Evolutionary conservation across 2,888 invertebrate genomes (phyloP).

Genomic region (Drosophila formosana): DNA sequence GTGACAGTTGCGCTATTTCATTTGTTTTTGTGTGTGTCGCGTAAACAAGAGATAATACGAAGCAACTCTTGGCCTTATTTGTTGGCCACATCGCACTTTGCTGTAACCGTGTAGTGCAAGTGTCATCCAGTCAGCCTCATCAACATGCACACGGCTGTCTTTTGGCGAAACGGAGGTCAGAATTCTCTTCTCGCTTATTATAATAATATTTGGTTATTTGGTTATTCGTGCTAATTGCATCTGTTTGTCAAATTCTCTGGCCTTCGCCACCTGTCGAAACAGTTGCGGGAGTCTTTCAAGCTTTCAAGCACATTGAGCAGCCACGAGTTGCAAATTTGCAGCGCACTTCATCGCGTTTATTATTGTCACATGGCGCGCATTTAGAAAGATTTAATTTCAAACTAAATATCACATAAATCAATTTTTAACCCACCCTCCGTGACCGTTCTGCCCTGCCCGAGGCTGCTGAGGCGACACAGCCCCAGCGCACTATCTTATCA

Average conservation of each 20-base stretch:
- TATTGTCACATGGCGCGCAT: constrained; percentile 62
- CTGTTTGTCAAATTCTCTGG: constrained; percentile 23
- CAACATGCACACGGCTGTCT: constrained; percentile 84
- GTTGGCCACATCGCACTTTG: constrained; percentile 20
- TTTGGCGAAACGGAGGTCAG: constrained; percentile 85
- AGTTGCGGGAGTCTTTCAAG: not conserved
- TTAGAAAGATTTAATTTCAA: constrained; percentile 66
- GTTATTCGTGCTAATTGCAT: constrained; percentile 45
- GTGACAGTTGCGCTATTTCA: constrained; percentile 46
- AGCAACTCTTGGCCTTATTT: not conserved
- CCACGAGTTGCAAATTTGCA: constrained; percentile 31
- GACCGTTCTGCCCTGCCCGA: not conserved
- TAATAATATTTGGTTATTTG: constrained; percentile 22
- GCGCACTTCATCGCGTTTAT: constrained; percentile 35
- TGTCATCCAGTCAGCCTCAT: constrained; percentile 47
- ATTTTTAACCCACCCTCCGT: constrained; percentile 31
- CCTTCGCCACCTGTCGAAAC: not conserved
- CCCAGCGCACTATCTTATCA: constrained; percentile 65
- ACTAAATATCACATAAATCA: constrained; percentile 71
- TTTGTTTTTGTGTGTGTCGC: constrained; percentile 49
- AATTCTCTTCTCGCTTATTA: constrained; percentile 7
- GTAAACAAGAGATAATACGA: constrained; percentile 36
- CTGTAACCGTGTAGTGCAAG: constrained; percentile 26
- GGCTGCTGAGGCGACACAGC: not conserved
- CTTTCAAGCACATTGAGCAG: constrained; percentile 5